These are phyloP conservation scores for Cyanoramphus novaezelandiae DNA, from an alignment of 2,113 vertebrate species.

Conservation along the genomic window DNA sequence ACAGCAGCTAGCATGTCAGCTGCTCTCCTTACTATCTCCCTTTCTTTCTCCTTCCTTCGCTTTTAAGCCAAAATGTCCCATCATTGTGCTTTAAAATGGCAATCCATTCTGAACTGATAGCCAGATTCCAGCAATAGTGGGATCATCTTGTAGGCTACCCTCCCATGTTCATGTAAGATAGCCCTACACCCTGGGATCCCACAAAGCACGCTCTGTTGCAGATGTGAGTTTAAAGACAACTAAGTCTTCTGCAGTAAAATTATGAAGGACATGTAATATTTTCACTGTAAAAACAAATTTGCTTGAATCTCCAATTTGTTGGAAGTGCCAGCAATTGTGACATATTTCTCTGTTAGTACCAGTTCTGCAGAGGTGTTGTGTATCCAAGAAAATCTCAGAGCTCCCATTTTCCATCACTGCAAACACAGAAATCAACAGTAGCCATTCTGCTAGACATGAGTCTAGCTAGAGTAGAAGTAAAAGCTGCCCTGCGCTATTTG, in stretches of 20 bases:
- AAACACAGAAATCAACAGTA: neutral
- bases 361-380: neutral
- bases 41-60: neutral
- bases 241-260: neutral
- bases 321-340: neutral
- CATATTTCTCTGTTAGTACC: neutral
- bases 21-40: neutral
- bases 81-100: neutral
- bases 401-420: neutral
- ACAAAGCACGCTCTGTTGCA: neutral
- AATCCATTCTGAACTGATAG: neutral
- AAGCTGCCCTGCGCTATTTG: neutral
- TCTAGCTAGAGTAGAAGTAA: neutral
- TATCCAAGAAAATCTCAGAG: neutral
- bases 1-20: neutral
- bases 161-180: rapidly evolving
- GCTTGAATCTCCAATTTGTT: neutral
- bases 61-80: neutral
- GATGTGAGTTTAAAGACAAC: neutral
- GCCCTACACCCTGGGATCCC: too few species aligned
- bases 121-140: neutral
- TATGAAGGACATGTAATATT: neutral
- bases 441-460: neutral
- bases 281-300: neutral
- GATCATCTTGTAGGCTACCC: neutral